Evolutionary conservation across 35 echinoderm and acorn worm genomes (phyloP).

Genomic region (Amphiura filiformis): DNA sequence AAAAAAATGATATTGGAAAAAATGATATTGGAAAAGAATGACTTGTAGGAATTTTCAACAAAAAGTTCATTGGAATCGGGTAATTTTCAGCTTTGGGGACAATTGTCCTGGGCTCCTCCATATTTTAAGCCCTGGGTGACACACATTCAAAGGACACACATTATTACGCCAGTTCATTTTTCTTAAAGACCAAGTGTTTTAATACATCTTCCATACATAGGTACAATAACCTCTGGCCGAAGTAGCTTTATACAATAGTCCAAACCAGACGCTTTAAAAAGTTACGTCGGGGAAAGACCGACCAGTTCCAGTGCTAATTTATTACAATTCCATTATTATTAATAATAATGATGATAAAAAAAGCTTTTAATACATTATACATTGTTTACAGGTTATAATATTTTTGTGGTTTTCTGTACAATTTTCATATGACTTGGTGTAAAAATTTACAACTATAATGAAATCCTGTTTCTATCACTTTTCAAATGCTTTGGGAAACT

Average conservation of each 20-base stretch:
- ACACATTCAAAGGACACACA: too few relatives aligned
- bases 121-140: too few relatives aligned
- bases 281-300: background rate
- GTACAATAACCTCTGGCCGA: slow-evolving; percentile 3
- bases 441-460: slow-evolving; percentile 3
- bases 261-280: background rate
- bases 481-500: background rate
- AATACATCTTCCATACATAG: slow-evolving; percentile 15
- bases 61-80: too few relatives aligned
- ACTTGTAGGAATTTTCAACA: too few relatives aligned
- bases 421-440: background rate
- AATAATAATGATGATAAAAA: background rate
- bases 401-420: background rate
- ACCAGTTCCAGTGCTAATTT: slow-evolving; percentile 7
- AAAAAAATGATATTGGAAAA: too few relatives aligned
- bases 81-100: too few relatives aligned
- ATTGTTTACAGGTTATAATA: background rate
- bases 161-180: too few relatives aligned
- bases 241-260: background rate
- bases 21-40: too few relatives aligned
- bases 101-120: too few relatives aligned
- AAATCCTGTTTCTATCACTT: background rate
- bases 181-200: slow-evolving; percentile 1
- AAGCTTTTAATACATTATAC: slow-evolving; percentile 11
- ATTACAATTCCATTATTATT: slow-evolving; percentile 7